phyloP scores from a whole-genome alignment of 2,113 vertebrate genomes.

The human region GRCh38 chr2:181865001-181865500 shows the following conservation, averaged over 20 bases:
- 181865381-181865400: background rate
- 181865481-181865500: background rate
- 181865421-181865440: background rate
- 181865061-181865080: constrained; percentile 16
- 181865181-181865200: background rate
- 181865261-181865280: background rate
- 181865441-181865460: background rate
- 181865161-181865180: constrained; percentile 20
- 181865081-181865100: background rate
- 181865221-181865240: background rate
- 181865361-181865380: background rate
- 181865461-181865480: background rate
- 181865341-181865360: background rate
- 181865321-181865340: background rate
- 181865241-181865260: background rate
- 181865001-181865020: background rate
- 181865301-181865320: background rate
- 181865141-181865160: background rate
- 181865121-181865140: background rate
- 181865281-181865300: background rate
- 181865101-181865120: background rate
- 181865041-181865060: background rate
- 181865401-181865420: background rate
- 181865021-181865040: background rate
- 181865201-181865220: background rate